Conservation (phyloP, 2,113 vertebrate genomes). For the Ursus arctos region DNA sequence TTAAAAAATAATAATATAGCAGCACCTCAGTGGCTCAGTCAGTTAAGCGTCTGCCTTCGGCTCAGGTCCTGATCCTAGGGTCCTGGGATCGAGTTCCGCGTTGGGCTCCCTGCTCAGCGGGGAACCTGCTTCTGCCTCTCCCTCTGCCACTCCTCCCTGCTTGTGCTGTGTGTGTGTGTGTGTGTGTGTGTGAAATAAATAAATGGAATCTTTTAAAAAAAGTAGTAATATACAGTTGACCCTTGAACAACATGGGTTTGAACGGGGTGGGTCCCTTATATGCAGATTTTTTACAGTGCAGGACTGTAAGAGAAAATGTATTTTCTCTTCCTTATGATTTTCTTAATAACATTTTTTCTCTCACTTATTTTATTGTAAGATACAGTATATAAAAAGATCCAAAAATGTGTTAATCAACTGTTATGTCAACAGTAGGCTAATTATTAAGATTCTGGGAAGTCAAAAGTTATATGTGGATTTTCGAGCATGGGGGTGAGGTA, state of each 20-base stretch:
- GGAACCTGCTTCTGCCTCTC: background rate
- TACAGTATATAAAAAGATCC: background rate
- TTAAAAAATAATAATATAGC: slow-evolving; percentile 11
- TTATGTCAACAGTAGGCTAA: background rate
- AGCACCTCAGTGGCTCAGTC: background rate
- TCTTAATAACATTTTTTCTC: background rate
- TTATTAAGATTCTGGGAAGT: background rate
- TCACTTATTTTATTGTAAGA: background rate
- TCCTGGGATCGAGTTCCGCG: background rate
- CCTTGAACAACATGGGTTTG: background rate
- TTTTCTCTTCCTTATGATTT: background rate
- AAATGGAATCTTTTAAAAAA: background rate
- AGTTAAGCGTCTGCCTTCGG: background rate
- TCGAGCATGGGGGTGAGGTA: background rate
- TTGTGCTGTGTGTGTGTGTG: background rate
- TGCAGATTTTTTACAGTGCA: background rate
- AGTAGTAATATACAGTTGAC: background rate
- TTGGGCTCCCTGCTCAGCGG: background rate
- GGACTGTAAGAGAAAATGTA: background rate
- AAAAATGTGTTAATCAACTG: background rate
- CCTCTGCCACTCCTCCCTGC: background rate
- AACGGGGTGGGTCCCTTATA: background rate
- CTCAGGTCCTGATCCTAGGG: background rate
- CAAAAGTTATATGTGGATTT: background rate
- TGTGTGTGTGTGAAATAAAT: background rate